Conservation (phyloP, 2,888 invertebrate species). For the Hipparchia sbordonii region DNA sequence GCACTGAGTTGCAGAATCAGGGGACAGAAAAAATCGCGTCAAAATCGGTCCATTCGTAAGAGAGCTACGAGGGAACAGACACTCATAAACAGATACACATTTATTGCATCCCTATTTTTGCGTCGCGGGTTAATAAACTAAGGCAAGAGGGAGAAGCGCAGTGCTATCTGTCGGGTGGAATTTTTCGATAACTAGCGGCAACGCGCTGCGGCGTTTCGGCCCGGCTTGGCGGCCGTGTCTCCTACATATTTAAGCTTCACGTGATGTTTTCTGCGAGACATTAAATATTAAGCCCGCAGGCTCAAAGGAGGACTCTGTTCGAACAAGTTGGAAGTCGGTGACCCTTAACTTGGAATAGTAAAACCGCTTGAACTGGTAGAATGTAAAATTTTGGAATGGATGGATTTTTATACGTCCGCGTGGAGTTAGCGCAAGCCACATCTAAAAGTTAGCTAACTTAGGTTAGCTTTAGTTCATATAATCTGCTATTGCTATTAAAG, state of each 20-base stretch:
- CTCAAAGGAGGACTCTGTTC: conserved; percentile 9
- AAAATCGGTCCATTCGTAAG: too few relatives aligned
- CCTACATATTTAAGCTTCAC: conserved; percentile 19
- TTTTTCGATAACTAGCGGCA: conserved; percentile 10
- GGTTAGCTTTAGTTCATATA: too few relatives aligned
- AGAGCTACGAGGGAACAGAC: too few relatives aligned
- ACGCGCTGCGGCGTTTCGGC: conserved; percentile 2
- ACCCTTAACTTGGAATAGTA: not conserved
- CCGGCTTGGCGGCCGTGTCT: conserved; percentile 3
- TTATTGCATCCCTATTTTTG: too few relatives aligned
- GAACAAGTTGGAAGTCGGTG: not conserved
- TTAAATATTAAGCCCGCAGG: conserved; percentile 21
- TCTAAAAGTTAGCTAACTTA: too few relatives aligned
- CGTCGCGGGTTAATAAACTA: not conserved
- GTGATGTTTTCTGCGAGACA: conserved; percentile 17
- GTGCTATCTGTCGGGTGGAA: conserved; percentile 7
- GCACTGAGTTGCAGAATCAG: too few relatives aligned
- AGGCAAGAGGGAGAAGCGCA: not conserved
- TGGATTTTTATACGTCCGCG: too few relatives aligned
- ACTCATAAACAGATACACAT: too few relatives aligned
- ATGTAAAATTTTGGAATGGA: not conserved
- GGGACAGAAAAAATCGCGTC: too few relatives aligned
- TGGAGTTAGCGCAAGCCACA: too few relatives aligned
- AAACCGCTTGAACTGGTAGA: not conserved
- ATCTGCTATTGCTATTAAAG: too few relatives aligned